phyloP scores from a whole-genome alignment of 2,888 invertebrate species.

The Malacosoma neustria region DNA sequence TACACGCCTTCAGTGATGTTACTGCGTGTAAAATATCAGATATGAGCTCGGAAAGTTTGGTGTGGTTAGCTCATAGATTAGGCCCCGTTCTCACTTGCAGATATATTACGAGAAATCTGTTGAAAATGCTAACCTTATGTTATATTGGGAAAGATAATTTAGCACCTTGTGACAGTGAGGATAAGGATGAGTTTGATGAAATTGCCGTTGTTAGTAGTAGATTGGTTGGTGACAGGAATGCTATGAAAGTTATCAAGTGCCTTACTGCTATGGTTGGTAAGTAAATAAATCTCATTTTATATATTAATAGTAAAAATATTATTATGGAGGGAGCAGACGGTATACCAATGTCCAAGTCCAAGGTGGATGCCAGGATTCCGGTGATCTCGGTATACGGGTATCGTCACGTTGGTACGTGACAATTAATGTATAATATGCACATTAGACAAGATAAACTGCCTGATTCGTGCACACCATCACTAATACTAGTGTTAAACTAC shows the following conservation, averaged over 20 bases:
- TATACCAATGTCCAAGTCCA: too few species aligned
- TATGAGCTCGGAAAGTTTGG: constrained; percentile 89
- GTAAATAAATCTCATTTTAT: constrained; percentile 22
- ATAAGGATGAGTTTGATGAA: constrained; percentile 68
- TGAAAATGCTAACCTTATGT: constrained; percentile 95
- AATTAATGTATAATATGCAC: too few species aligned
- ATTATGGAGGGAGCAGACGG: too few species aligned
- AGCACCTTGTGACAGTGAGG: constrained; percentile 55
- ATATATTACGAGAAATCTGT: constrained; percentile 90
- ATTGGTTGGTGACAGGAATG: constrained; percentile 86
- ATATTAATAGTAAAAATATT: too few species aligned
- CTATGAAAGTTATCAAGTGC: constrained; percentile 91
- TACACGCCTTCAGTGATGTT: constrained; percentile 24
- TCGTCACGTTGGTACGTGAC: too few species aligned
- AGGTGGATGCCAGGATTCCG: too few species aligned
- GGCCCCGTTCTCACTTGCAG: constrained; percentile 96
- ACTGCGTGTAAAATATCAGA: constrained; percentile 80
- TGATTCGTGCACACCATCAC: too few species aligned
- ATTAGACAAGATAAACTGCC: too few species aligned
- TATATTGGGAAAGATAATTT: constrained; percentile 90
- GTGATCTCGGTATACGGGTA: too few species aligned
- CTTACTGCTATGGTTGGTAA: constrained; percentile 89
- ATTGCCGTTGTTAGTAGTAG: constrained; percentile 78
- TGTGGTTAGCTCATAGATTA: constrained; percentile 94
- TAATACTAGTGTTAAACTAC: too few species aligned